phyloP scores from a whole-genome alignment of 2,888 invertebrate species.

The Phalera bucephala region DNA sequence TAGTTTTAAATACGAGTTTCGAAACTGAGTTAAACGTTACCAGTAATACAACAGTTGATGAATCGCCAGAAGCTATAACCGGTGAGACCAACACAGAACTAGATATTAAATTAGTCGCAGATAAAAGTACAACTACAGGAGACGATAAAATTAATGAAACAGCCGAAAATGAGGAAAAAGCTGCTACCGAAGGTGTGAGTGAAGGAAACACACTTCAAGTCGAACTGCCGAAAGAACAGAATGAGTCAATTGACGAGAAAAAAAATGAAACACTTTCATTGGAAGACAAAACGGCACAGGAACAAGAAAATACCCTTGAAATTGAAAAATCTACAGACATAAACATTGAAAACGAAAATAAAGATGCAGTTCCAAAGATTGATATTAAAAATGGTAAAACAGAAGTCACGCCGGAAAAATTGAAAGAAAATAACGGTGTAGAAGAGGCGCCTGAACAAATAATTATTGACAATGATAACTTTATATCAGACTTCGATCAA shows the following conservation, averaged over 20 bases:
- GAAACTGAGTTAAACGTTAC: conserved; percentile 77
- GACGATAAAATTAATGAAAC: conserved; percentile 63
- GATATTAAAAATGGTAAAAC: conserved; percentile 56
- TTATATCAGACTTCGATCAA: conserved; percentile 81
- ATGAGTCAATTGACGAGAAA: conserved; percentile 45
- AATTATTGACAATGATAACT: conserved; percentile 72
- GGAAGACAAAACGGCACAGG: conserved; percentile 50
- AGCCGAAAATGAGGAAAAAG: conserved; percentile 51
- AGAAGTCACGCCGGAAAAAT: conserved; percentile 51
- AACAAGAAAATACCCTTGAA: conserved; percentile 44
- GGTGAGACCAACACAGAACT: conserved; percentile 62
- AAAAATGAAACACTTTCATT: conserved; percentile 41
- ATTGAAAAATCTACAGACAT: conserved; percentile 46
- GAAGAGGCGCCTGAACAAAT: conserved; percentile 64
- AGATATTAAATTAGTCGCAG: conserved; percentile 59
- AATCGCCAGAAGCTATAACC: conserved; percentile 52
- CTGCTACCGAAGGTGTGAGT: conserved; percentile 42
- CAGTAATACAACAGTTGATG: conserved; percentile 69
- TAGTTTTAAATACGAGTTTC: conserved; percentile 85
- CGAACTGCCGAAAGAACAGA: conserved; percentile 58
- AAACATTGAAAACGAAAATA: conserved; percentile 44
- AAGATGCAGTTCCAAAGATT: conserved; percentile 45
- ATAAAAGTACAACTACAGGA: conserved; percentile 53
- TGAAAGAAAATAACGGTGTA: conserved; percentile 47
- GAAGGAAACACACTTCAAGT: conserved; percentile 44